These are phyloP conservation scores for Eumerus sabulonum DNA, from an alignment of 2,888 invertebrate genomes.

Conservation along the genomic window DNA sequence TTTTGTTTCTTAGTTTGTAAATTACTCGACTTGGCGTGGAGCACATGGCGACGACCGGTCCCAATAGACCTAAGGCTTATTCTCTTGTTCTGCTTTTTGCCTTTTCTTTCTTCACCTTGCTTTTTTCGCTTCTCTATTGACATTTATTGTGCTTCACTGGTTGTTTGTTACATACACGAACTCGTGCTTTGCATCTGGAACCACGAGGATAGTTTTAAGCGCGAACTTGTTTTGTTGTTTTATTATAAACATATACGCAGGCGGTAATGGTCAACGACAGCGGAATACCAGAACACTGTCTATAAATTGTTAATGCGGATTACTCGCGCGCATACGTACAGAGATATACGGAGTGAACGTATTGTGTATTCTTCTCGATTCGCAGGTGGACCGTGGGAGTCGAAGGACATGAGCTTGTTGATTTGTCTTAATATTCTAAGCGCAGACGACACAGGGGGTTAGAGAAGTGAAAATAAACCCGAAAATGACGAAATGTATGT, in stretches of 20 bases:
- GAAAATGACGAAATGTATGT: no score
- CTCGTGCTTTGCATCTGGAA: slow-evolving; percentile 41
- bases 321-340: not conserved
- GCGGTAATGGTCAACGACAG: slow-evolving; percentile 30
- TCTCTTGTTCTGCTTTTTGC: not conserved
- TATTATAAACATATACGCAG: not conserved
- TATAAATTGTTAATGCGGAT: slow-evolving; percentile 40
- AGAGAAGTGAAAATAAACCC: no score
- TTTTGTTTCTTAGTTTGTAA: slow-evolving; percentile 9
- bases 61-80: not conserved
- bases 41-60: slow-evolving; percentile 42
- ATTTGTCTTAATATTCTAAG: no score
- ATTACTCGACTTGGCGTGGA: not conserved
- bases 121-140: not conserved
- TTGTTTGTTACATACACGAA: slow-evolving; percentile 3
- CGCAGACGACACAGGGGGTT: no score
- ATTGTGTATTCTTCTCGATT: not conserved
- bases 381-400: not conserved
- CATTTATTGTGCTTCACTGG: slow-evolving; percentile 19
- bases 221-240: not conserved
- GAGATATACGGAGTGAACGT: not conserved
- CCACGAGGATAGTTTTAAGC: slow-evolving; percentile 9
- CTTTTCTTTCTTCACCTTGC: no score
- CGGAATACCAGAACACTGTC: slow-evolving; percentile 46
- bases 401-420: slow-evolving; percentile 1